phyloP scores from a whole-genome alignment of 2,797 vertebrate genomes.

The Staurois parvus region DNA sequence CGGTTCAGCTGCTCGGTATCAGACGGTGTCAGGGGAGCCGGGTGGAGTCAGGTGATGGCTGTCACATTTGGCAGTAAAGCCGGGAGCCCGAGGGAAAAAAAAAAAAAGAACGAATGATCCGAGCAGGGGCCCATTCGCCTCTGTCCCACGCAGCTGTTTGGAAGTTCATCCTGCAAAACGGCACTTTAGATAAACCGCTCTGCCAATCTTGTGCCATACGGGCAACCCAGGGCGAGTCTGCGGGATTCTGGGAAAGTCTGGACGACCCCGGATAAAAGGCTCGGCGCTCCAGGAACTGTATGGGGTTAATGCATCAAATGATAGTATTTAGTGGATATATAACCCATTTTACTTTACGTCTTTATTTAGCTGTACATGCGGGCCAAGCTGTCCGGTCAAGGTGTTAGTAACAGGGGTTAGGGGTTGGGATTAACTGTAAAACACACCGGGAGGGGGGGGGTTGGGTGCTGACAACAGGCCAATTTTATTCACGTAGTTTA shows the following conservation, averaged over 20 bases:
- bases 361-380: no score
- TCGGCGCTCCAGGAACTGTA: no score
- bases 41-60: slow-evolving; percentile 71
- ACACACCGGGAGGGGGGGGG: no score
- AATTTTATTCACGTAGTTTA: no score
- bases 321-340: no score
- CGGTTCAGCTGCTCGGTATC: slow-evolving; percentile 78
- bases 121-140: slow-evolving; percentile 58
- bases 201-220: not conserved
- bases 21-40: slow-evolving; percentile 54
- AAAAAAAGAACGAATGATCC: not conserved
- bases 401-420: no score
- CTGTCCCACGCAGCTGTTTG: slow-evolving; percentile 72
- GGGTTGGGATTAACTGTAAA: no score
- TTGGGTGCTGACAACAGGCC: no score
- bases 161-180: not conserved
- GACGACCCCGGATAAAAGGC: no score
- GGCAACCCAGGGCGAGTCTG: not conserved
- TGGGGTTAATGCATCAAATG: no score
- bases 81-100: slow-evolving; percentile 69
- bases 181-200: not conserved
- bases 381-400: no score
- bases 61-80: slow-evolving; percentile 71
- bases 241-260: not conserved
- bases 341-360: no score